A percentile compares a stretch with the other conserved stretches of the same genome.
Evolutionary conservation across 1,140 invertebrate species (phyloP).

Genomic region (Microplitis mediator): DNA sequence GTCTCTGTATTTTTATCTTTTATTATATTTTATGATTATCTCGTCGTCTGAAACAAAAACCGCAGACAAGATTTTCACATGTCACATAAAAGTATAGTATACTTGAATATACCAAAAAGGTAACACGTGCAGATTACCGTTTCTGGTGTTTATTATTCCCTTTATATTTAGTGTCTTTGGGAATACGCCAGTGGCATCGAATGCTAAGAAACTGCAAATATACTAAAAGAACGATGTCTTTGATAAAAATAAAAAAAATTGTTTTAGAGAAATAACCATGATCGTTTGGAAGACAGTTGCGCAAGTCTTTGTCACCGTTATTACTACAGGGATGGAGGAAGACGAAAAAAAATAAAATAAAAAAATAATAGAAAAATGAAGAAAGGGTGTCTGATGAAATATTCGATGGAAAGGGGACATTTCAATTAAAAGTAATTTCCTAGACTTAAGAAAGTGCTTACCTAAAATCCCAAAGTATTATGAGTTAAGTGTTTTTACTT

Average conservation of each 20-base stretch:
- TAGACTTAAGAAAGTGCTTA: conserved; percentile 31
- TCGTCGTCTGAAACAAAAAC: conserved; percentile 4
- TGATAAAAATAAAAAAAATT: conserved; percentile 18
- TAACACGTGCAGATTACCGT: conserved; percentile 28
- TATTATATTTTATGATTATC: neutral
- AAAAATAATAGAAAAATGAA: neutral
- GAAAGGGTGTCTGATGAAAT: conserved; percentile 46
- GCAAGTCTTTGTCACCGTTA: conserved; percentile 17
- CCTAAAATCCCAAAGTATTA: conserved; percentile 22
- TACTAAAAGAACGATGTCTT: neutral
- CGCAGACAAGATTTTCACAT: conserved; percentile 11
- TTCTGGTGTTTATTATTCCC: neutral
- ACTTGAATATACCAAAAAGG: conserved; percentile 1
- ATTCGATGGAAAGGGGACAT: conserved; percentile 42
- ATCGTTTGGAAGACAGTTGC: conserved; percentile 19
- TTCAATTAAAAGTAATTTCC: conserved; percentile 58
- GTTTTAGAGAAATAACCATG: conserved; percentile 23
- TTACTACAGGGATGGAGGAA: neutral
- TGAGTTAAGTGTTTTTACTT: neutral
- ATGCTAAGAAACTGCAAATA: neutral
- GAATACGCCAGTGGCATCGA: neutral
- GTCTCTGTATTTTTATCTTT: neutral
- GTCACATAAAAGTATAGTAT: conserved; percentile 8
- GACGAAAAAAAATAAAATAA: neutral
- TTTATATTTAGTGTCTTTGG: neutral